Evolutionary conservation across 2,797 vertebrate species (phyloP).

Genomic region (Melanotaenia pygmaea): DNA sequence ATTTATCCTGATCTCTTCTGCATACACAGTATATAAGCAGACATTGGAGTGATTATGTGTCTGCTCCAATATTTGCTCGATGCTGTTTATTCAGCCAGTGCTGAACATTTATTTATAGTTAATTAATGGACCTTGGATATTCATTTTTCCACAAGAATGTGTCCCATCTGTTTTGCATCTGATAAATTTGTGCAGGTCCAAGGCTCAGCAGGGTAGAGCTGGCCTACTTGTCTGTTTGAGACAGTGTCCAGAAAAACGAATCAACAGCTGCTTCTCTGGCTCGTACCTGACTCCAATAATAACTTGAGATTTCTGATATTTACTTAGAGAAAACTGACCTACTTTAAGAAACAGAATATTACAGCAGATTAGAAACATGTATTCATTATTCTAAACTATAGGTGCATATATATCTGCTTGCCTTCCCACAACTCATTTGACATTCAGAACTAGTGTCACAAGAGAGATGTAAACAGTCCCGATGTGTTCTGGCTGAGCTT

Average conservation of each 20-base stretch:
- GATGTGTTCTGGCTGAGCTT: not conserved
- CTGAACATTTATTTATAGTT: constrained; percentile 28
- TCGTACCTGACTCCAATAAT: constrained; percentile 13
- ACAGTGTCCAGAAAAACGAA: constrained; percentile 18
- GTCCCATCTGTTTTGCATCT: constrained; percentile 50
- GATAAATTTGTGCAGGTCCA: constrained; percentile 27
- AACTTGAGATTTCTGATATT: constrained; percentile 27
- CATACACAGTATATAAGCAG: constrained; percentile 18
- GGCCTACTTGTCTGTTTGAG: constrained; percentile 19
- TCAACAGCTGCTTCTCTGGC: constrained; percentile 43
- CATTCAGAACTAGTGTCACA: constrained; percentile 11
- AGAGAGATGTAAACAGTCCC: not conserved
- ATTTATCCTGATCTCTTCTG: constrained; percentile 20
- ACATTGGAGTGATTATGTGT: constrained; percentile 55
- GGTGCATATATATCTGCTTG: not conserved
- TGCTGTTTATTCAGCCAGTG: constrained; percentile 39
- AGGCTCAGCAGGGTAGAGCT: constrained; percentile 26
- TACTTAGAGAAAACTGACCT: constrained; percentile 5
- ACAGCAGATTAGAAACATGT: constrained; percentile 16
- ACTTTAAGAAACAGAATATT: constrained; percentile 31
- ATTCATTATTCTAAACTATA: constrained; percentile 4
- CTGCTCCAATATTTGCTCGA: constrained; percentile 45
- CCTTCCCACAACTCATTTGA: constrained; percentile 11
- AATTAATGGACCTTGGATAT: constrained; percentile 51
- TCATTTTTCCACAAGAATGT: constrained; percentile 27